Evolutionary conservation across 2,888 invertebrate species (phyloP).

Genomic region (Papilio elwesi): DNA sequence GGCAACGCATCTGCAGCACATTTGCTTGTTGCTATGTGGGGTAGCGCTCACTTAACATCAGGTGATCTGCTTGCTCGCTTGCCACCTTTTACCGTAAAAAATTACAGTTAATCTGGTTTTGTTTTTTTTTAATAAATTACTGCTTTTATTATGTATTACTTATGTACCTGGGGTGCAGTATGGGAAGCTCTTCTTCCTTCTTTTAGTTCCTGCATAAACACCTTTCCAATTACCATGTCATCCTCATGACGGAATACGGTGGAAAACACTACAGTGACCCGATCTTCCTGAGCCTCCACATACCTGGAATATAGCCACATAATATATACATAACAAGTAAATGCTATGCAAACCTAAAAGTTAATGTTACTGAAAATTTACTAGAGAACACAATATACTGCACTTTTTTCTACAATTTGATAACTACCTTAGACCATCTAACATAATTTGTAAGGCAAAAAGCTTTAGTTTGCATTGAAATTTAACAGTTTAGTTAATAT

Average conservation of each 20-base stretch:
- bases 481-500: constrained; percentile 1
- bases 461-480: no score
- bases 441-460: no score
- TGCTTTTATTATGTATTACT: neutral
- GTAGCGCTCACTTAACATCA: no score
- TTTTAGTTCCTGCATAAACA: constrained; percentile 99
- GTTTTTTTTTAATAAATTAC: neutral
- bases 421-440: no score
- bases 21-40: no score
- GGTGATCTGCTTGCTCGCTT: no score
- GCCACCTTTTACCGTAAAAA: no score
- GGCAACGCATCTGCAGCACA: no score
- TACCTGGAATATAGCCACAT: constrained; percentile 86
- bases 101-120: no score
- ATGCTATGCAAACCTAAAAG: no score
- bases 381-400: no score
- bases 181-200: constrained; percentile 98
- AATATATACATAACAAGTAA: neutral
- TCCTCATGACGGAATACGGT: constrained; percentile 99
- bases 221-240: constrained; percentile 99
- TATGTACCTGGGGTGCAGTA: constrained; percentile 90
- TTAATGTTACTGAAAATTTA: neutral
- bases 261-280: constrained; percentile 99
- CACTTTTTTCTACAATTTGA: no score
- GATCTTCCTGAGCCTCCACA: constrained; percentile 98